Evolutionary conservation across 2,113 vertebrate genomes (phyloP).

Genomic region (Athene cunicularia): DNA sequence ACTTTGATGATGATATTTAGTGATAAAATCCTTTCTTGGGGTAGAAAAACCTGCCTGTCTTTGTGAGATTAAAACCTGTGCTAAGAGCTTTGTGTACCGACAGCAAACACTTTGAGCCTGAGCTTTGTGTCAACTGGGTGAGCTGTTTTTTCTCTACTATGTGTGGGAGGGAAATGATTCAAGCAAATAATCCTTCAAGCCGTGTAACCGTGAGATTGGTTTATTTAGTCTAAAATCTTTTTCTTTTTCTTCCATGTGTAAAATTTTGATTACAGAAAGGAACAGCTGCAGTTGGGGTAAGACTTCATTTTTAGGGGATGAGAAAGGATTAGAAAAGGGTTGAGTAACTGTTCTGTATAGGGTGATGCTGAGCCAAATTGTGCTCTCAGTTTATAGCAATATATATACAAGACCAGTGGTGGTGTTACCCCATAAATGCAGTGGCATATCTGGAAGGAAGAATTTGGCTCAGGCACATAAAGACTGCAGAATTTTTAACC

Average conservation of each 20-base stretch:
- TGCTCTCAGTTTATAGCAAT: background rate
- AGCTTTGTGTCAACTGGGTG: background rate
- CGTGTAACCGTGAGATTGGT: background rate
- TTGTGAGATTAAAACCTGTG: background rate
- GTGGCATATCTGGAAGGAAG: background rate
- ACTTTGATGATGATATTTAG: background rate
- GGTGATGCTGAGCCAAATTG: background rate
- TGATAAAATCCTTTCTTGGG: background rate
- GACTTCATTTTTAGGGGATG: background rate
- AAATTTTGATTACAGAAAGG: constrained; percentile 40
- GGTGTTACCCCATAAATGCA: background rate
- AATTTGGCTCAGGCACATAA: background rate
- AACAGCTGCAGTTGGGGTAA: constrained; percentile 17
- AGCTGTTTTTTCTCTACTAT: background rate
- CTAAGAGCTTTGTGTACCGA: background rate
- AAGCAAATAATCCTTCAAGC: constrained; percentile 37
- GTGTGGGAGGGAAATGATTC: constrained; percentile 19
- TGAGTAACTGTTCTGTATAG: background rate
- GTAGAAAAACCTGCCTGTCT: background rate
- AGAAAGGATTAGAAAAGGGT: background rate
- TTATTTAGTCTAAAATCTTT: constrained; percentile 41
- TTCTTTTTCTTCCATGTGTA: constrained; percentile 1
- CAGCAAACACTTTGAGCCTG: background rate
- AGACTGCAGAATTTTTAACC: background rate
- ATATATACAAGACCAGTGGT: background rate